These are phyloP conservation scores for Caenorhabditis japonica DNA, from an alignment of 2,888 invertebrate species.

Conservation along the genomic window DNA sequence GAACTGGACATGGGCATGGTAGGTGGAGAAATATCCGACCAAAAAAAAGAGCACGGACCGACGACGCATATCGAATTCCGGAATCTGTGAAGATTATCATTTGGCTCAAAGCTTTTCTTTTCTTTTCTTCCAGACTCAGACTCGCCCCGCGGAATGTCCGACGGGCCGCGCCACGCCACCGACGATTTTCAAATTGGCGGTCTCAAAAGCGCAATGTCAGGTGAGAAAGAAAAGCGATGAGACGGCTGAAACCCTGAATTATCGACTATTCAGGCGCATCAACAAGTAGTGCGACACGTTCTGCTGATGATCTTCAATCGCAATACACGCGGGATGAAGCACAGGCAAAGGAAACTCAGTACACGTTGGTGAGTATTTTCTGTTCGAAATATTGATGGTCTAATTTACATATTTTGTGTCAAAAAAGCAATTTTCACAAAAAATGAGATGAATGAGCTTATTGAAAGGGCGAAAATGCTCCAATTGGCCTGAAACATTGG, in stretches of 20 bases:
- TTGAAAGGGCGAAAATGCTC: too few relatives aligned
- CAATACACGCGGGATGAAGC: constrained; percentile 21
- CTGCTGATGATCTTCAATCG: constrained; percentile 6
- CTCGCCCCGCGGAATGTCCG: constrained; percentile 15
- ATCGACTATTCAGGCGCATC: constrained; percentile 6
- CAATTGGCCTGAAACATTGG: too few relatives aligned
- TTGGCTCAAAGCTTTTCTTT: too few relatives aligned
- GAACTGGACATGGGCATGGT: constrained; percentile 6
- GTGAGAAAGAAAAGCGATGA: constrained; percentile 10
- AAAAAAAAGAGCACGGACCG: not conserved
- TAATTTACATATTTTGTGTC: too few relatives aligned
- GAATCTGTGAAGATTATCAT: not conserved
- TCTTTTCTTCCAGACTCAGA: too few relatives aligned
- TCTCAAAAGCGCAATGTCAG: constrained; percentile 19
- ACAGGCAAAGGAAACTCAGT: constrained; percentile 11
- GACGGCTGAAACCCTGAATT: not conserved
- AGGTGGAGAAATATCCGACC: too few relatives aligned
- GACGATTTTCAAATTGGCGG: constrained; percentile 22
- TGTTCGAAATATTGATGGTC: too few relatives aligned
- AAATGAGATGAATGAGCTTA: not conserved
- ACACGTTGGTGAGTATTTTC: constrained; percentile 7
- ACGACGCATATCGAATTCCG: constrained; percentile 2
- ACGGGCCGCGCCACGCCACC: constrained; percentile 7
- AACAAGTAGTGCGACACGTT: not conserved
- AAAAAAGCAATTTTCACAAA: too few relatives aligned